Evolutionary conservation across 2,888 invertebrate species (phyloP).

Genomic region (Leuctra nigra): DNA sequence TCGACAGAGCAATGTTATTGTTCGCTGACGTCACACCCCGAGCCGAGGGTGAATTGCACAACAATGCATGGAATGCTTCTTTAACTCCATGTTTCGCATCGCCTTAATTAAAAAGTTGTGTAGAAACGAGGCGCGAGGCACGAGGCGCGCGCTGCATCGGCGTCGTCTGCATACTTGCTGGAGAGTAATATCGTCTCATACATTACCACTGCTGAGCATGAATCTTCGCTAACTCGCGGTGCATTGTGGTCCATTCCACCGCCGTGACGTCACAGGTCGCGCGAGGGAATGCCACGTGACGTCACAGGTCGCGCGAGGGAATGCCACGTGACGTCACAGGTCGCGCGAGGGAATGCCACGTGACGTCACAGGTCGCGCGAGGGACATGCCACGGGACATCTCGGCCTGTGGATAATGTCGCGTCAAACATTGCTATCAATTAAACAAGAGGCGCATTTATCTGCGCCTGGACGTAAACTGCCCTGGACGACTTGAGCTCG

Average conservation of each 20-base stretch:
- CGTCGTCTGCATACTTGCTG: slow-evolving; percentile 23
- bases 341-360: no score
- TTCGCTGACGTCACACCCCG: neutral
- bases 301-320: no score
- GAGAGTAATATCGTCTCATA: slow-evolving; percentile 20
- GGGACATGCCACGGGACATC: no score
- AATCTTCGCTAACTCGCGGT: slow-evolving; percentile 10
- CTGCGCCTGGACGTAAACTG: no score
- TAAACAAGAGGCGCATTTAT: no score
- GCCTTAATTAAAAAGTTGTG: slow-evolving; percentile 27
- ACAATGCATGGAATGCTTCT: slow-evolving; percentile 27
- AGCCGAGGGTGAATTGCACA: slow-evolving; percentile 9
- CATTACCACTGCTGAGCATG: slow-evolving; percentile 16
- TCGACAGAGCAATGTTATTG: slow-evolving; percentile 4
- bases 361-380: no score
- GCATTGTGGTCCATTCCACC: slow-evolving; percentile 12
- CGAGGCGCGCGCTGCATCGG: neutral
- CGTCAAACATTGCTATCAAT: no score
- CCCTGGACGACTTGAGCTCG: no score
- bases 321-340: no score
- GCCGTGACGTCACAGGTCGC: no score
- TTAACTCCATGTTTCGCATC: slow-evolving; percentile 25
- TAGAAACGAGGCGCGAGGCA: neutral
- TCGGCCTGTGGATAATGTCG: no score
- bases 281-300: neutral